Percentiles rank a stretch among this genome's conserved stretches.
These are phyloP conservation scores for Siphlonurus alternatus DNA, from an alignment of 2,888 invertebrate species.

Conservation along the genomic window DNA sequence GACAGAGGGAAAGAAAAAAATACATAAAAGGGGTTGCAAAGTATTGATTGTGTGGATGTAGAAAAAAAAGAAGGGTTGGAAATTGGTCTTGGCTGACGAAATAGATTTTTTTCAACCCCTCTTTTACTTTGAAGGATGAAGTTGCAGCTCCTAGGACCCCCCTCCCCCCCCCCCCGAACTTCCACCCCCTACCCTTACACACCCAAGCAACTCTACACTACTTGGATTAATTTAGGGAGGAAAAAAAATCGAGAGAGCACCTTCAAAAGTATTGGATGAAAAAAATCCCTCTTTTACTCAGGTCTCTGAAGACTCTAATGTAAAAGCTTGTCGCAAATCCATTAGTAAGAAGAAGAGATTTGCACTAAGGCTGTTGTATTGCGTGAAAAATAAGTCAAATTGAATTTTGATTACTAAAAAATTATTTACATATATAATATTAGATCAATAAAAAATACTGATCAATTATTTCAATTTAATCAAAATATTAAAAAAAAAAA, in stretches of 20 bases:
- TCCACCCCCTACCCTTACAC: not conserved
- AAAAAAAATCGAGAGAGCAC: constrained; percentile 3
- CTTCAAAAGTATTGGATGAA: not conserved
- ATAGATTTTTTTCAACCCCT: constrained; percentile 1
- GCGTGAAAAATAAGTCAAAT: no score
- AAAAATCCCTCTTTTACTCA: not conserved
- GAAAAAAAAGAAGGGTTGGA: constrained; percentile 3
- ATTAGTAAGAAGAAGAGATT: not conserved
- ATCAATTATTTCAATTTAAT: not conserved
- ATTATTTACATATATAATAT: no score
- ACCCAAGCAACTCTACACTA: not conserved
- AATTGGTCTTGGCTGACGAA: constrained; percentile 1
- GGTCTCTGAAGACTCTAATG: not conserved
- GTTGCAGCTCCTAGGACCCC: not conserved
- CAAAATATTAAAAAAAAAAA: not conserved
- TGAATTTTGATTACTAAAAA: no score
- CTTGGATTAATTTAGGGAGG: constrained; percentile 2
- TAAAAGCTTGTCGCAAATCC: not conserved
- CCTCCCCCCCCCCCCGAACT: not conserved
- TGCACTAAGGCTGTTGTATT: no score
- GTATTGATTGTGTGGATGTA: not conserved
- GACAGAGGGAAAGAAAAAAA: not conserved
- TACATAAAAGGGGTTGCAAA: not conserved
- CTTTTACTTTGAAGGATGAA: not conserved
- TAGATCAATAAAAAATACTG: no score